Evolutionary conservation across 2,888 invertebrate genomes (phyloP).

Genomic region (Priocnemis perturbator): DNA sequence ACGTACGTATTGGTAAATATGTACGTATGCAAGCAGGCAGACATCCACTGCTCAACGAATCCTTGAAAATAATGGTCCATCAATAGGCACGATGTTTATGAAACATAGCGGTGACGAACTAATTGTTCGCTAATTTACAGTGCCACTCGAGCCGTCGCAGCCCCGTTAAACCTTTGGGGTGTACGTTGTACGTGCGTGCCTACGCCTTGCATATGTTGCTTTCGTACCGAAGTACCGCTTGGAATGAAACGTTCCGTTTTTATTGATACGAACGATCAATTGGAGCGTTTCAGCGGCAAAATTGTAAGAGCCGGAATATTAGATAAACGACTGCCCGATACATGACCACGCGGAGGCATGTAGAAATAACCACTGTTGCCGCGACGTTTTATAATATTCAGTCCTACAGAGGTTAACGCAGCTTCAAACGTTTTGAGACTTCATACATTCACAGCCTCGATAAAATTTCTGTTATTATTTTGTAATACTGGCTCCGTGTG

Average conservation of each 20-base stretch:
- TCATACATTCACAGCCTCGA: too few relatives aligned
- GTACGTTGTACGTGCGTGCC: background rate
- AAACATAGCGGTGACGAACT: conserved; percentile 67
- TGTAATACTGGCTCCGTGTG: too few relatives aligned
- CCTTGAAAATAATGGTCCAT: conserved; percentile 67
- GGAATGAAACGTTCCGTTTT: background rate
- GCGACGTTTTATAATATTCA: too few relatives aligned
- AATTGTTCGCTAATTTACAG: conserved; percentile 73
- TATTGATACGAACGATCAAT: background rate
- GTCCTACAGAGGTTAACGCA: too few relatives aligned
- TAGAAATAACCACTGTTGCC: too few relatives aligned
- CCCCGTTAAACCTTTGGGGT: background rate
- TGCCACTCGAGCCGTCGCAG: conserved; percentile 51
- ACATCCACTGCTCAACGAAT: conserved; percentile 52
- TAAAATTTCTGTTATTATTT: too few relatives aligned
- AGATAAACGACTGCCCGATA: too few relatives aligned
- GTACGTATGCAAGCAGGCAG: background rate
- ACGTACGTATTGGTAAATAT: conserved; percentile 1
- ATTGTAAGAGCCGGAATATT: too few relatives aligned
- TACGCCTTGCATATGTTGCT: background rate
- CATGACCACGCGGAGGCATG: too few relatives aligned
- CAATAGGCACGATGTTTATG: conserved; percentile 64
- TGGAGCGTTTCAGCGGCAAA: too few relatives aligned
- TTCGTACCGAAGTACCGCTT: background rate
- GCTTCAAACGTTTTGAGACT: too few relatives aligned